These are phyloP conservation scores for Drusus annulatus DNA, from an alignment of 1,140 invertebrate species.

Conservation along the genomic window DNA sequence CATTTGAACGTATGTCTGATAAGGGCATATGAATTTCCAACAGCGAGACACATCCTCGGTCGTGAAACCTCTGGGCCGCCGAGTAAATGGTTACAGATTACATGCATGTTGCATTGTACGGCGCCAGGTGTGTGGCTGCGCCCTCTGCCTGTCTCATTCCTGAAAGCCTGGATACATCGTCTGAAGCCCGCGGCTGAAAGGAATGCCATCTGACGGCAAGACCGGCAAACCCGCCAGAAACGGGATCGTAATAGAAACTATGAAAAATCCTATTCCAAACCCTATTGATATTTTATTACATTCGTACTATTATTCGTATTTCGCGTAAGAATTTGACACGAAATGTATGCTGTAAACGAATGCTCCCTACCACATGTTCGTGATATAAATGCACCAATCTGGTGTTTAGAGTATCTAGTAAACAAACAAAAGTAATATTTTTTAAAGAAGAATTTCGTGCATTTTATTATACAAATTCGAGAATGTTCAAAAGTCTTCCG, in stretches of 20 bases:
- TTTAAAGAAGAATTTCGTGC: no score
- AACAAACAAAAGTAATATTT: no score
- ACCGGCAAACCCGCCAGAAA: conserved; percentile 20
- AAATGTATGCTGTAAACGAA: background rate
- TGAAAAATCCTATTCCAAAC: conserved; percentile 47
- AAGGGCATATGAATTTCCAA: no score
- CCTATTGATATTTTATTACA: conserved; percentile 44
- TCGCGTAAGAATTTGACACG: conserved; percentile 1
- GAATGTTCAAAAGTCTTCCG: no score
- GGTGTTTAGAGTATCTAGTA: no score
- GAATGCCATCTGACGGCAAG: background rate
- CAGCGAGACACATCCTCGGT: background rate
- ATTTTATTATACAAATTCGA: no score
- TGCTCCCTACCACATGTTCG: no score
- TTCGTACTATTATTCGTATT: conserved; percentile 36
- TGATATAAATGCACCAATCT: no score
- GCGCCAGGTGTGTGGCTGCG: background rate
- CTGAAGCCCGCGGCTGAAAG: background rate
- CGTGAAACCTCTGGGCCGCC: background rate
- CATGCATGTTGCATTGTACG: background rate
- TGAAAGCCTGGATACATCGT: conserved; percentile 1
- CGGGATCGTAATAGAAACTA: conserved; percentile 39
- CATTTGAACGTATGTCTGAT: no score
- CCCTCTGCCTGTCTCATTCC: conserved; percentile 12
- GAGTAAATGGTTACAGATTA: background rate